These are phyloP conservation scores for Tipula vernalis DNA, from an alignment of 2,888 invertebrate genomes.

Conservation along the genomic window DNA sequence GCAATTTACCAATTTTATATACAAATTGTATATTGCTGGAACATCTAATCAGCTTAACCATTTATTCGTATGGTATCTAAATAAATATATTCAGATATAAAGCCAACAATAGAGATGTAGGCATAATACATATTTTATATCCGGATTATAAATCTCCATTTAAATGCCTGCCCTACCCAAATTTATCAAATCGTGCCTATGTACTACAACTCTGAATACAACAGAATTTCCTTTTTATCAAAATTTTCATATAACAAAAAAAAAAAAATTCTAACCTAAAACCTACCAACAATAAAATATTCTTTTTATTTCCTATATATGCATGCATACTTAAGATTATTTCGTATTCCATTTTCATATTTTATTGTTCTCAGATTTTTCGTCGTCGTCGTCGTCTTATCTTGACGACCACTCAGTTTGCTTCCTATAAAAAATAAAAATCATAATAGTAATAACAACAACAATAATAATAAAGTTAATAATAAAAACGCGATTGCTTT, in stretches of 20 bases:
- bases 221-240: constrained; percentile 5
- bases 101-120: not conserved
- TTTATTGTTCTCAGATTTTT: not conserved
- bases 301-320: not conserved
- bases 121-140: not conserved
- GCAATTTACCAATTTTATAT: not conserved
- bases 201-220: not conserved
- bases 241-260: not conserved
- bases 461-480: not conserved
- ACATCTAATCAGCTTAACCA: not conserved
- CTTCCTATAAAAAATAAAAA: not conserved
- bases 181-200: not conserved
- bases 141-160: not conserved
- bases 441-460: not conserved
- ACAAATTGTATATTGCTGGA: not conserved
- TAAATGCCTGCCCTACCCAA: not conserved
- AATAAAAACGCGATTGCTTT: not conserved
- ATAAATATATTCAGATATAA: not conserved
- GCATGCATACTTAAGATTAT: not conserved
- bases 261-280: not conserved
- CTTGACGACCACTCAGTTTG: constrained; percentile 4
- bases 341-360: not conserved
- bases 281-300: not conserved
- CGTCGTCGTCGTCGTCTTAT: not conserved
- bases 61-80: not conserved